Percentiles rank a stretch among this genome's conserved stretches.
These are phyloP conservation scores for Melipona beecheii DNA, from an alignment of 2,888 invertebrate genomes.

Conservation along the genomic window DNA sequence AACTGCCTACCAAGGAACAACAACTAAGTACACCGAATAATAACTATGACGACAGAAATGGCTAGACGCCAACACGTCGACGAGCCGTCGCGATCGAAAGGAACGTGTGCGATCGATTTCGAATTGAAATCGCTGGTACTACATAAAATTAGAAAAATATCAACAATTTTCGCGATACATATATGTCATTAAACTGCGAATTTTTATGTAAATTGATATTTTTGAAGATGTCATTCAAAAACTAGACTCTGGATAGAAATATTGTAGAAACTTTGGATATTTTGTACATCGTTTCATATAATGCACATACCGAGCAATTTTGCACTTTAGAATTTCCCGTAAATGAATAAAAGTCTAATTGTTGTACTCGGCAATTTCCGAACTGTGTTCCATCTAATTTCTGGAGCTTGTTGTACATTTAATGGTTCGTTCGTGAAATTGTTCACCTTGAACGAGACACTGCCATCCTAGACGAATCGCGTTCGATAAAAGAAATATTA, in stretches of 20 bases:
- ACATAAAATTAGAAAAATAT: neutral
- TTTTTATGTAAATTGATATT: too few species aligned
- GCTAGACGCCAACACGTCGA: conserved; percentile 26
- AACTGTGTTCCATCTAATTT: neutral
- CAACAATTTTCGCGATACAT: neutral
- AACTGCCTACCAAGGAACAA: conserved; percentile 51
- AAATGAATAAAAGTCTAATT: neutral
- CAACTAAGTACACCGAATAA: conserved; percentile 35
- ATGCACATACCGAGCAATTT: too few species aligned
- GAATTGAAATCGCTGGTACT: neutral
- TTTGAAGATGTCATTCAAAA: too few species aligned
- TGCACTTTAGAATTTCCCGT: too few species aligned
- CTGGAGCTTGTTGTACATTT: neutral
- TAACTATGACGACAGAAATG: conserved; percentile 1
- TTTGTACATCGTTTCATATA: too few species aligned
- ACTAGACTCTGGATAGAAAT: too few species aligned
- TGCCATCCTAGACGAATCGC: conserved; percentile 34
- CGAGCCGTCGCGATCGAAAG: neutral
- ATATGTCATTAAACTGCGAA: too few species aligned
- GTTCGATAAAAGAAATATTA: neutral
- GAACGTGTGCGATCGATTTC: conserved; percentile 31
- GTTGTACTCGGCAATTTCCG: neutral
- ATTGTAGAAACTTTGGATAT: too few species aligned
- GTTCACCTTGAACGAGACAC: conserved; percentile 23
- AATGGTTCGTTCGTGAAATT: conserved; percentile 25